Evolutionary conservation across 1,140 invertebrate species (phyloP), one percentile per base, ranked within the genome.

Genomic region (Aphaenogaster rudis): DNA sequence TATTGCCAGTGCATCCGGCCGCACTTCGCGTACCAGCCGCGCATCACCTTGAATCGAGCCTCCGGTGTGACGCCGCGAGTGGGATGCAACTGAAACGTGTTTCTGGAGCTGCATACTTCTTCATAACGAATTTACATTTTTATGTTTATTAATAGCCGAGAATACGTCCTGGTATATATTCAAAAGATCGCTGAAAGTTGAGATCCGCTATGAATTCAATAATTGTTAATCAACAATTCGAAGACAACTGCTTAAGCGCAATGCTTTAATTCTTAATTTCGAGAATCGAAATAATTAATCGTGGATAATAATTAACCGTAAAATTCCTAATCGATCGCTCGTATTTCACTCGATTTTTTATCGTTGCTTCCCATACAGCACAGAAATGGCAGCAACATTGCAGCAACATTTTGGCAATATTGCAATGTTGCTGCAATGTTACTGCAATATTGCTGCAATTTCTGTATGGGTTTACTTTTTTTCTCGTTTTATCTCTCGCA

Each of bases 1-100:
- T 90, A 90, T 88, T 67, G 36, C 76, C 63, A 28, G 69, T 89
- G 88, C 88, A 89, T 89, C 88, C 88, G 88, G 88, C 63, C 77
- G 28, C 42, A 48, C n/a, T 86, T 39, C 17, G 71, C 59, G 80
- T 72, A 88, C 59, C 69, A 64, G 54, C 59, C 33, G 82, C 36
- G 63, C 45, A 69, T 89, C 63, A 87, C 88, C 88, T 90, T 90
- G 88, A 82, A 89, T 85, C 52, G 7, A 84, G 54, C 54, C 63
- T 84, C 78, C 82, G 74, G 48, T 74, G 54, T 48, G 48, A 61
- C 67, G 67, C 21, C 39, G 67, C 17, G 69, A 89, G 77, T 86
- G 21, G 87, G 45, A 89, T 59, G 45, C 88, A 63, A 59, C 21
- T 77, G 71, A 15, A 57, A 86, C 39, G 42, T 79, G 66, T 59